These are phyloP conservation scores for Oscheius sp. DNA, from an alignment of 2,888 invertebrate genomes.

Conservation along the genomic window DNA sequence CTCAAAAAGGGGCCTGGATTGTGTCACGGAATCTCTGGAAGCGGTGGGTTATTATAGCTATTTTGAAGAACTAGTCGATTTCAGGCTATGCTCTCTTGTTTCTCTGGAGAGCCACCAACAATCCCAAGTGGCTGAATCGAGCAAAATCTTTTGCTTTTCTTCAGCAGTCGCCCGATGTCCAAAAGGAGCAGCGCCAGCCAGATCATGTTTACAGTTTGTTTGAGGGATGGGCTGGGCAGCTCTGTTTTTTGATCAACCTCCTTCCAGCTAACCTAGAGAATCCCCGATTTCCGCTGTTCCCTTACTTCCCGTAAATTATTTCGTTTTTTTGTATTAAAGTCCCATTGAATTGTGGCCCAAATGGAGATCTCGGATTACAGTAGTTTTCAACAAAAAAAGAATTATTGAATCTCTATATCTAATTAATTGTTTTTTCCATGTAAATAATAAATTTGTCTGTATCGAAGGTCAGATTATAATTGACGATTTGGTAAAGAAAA, in stretches of 20 bases:
- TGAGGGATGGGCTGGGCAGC: slow-evolving; percentile 87
- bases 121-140: slow-evolving; percentile 54
- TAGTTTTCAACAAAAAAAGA: too few relatives aligned
- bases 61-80: neutral
- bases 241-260: slow-evolving; percentile 83
- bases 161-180: slow-evolving; percentile 73
- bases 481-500: too few relatives aligned
- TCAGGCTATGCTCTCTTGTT: slow-evolving; percentile 81
- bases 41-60: slow-evolving; percentile 2
- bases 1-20: slow-evolving; percentile 86
- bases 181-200: slow-evolving; percentile 77
- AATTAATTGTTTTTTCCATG: too few relatives aligned
- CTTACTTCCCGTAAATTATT: neutral
- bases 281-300: slow-evolving; percentile 4
- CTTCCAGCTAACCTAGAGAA: slow-evolving; percentile 76
- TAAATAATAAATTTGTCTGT: too few relatives aligned
- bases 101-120: slow-evolving; percentile 79
- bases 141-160: slow-evolving; percentile 83
- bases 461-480: too few relatives aligned
- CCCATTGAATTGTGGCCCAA: neutral
- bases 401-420: too few relatives aligned
- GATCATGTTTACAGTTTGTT: slow-evolving; percentile 85
- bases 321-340: too few relatives aligned
- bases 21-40: slow-evolving; percentile 85
- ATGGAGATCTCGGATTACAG: too few relatives aligned